Base-by-base conservation (phyloP, 2,888 invertebrate genomes). In the Drosophila maculinotata region DNA sequence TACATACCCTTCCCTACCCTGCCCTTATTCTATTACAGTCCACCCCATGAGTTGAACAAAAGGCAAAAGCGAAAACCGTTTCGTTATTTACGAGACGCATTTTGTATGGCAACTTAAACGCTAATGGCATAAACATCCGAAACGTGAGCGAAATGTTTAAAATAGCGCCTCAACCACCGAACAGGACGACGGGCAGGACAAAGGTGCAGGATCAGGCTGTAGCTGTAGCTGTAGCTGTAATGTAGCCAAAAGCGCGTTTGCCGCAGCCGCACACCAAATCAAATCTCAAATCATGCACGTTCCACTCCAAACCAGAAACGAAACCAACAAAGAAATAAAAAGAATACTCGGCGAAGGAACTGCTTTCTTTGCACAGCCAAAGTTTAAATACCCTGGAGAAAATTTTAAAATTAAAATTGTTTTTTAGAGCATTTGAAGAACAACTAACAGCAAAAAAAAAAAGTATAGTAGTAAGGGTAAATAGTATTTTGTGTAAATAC, bases 81-180 rank as follows among this genome's bases (percentile, higher is more conserved):
- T 67, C 74, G 67, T 75, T 86, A 83, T 83, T 86, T 86, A 86
- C 81, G 80, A 75, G 78, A 70, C 78, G 79, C 86, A 72, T 69
- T 87, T 79, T 82, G 87, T 82, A 85, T 85, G 89, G 87, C 85
- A 89, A 87, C 90, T 89, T 89, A 89, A 83, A 87, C 89, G 90
- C 89, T 90, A 90, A 90, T 89, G 90, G 90, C 89, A 90, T 87
- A 90, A 90, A 90, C 90, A 90, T 89, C 89, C 88, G 83, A 77
- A 76, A 89, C 89, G 90, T 90, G 89, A 87, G 83, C 66, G 62
- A 80, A 90, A 90, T 90, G 69, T 57, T 77, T 69, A 83, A 83
- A 83, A 58, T 41, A 30, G 12, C 60, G 69, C 57, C 76, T 49
- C 78, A 71, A 75, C 2, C 20, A 20, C 2, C 59, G 59, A 65